Evolutionary conservation across 2,888 invertebrate genomes (phyloP), one percentile per base, ranked within the genome.

Genomic region (Phanerotoma sp.): DNA sequence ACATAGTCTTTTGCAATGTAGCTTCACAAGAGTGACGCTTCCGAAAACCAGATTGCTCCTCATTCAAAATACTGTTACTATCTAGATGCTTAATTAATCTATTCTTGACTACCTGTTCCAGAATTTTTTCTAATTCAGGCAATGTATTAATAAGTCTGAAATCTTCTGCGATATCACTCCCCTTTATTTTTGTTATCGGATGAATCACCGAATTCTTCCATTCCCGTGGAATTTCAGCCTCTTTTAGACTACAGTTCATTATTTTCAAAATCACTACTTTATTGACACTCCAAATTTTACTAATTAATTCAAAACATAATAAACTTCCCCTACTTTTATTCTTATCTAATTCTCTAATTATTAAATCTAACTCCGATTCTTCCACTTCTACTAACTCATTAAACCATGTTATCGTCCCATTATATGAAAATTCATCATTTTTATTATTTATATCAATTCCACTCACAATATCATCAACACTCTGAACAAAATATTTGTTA

Each of bases 31-130:
- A 59, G 25, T 53, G 47, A 4, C 37, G 5, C 25, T 47, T 44
- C 10, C 56, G 44, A 30, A 57, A 57, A 6, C 59, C 59, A 15
- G 56, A 59, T 47, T 56, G 56, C n/a, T 53, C 30, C 3, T 55
- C 37, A 13, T 18, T 48, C n/a, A 58, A 32, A 52, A 35, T 11
- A 45, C 28, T 15, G 50, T 49, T 41, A 9, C 33, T 18, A 9
- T 21, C 5, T 3, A 47, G 13, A 28, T 51, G 45, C 20, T 46
- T 10, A 13, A 28, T 20, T 10, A 51, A 15, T 38, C 51, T 42
- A 37, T 54, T 60, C 46, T 48, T 55, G 1, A 42, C 45, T 3
- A 46, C 10, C 41, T 50, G 6, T 44, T 56, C 51, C 21, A 54
- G 28, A 9, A 48, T 20, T 42, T 56, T 52, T 32, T 56, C 56